phyloP scores from a whole-genome alignment of 2,888 invertebrate genomes.

The Salpingus planirostris region DNA sequence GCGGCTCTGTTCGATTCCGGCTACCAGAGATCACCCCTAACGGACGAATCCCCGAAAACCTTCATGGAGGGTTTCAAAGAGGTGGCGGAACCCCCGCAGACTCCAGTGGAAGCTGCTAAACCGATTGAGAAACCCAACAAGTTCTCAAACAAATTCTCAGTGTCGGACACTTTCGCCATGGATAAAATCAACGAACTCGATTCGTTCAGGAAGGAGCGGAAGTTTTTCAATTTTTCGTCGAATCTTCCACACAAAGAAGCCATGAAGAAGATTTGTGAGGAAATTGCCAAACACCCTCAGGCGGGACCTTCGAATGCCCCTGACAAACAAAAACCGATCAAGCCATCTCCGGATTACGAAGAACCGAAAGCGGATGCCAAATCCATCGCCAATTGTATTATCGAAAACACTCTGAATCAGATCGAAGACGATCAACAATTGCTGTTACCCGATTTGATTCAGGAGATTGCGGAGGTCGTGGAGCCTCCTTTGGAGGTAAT shows the following conservation, averaged over 20 bases:
- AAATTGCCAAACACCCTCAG: slow-evolving; percentile 10
- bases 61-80: too few species aligned
- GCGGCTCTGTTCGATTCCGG: slow-evolving; percentile 29
- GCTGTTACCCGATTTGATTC: slow-evolving; percentile 5
- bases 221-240: slow-evolving; percentile 7
- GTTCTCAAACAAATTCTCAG: slow-evolving; percentile 8
- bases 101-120: not conserved
- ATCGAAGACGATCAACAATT: too few species aligned
- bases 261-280: slow-evolving; percentile 12
- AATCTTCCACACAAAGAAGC: slow-evolving; percentile 8
- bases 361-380: slow-evolving; percentile 29
- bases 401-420: slow-evolving; percentile 30
- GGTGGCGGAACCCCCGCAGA: too few species aligned
- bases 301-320: slow-evolving; percentile 23
- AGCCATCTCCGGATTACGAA: slow-evolving; percentile 19
- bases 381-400: slow-evolving; percentile 30
- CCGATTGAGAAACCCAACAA: slow-evolving; percentile 11
- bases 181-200: slow-evolving; percentile 29
- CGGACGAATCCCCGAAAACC: slow-evolving; percentile 23
- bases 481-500: slow-evolving; percentile 1
- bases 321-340: slow-evolving; percentile 21
- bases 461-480: slow-evolving; percentile 6
- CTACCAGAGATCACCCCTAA: slow-evolving; percentile 30
- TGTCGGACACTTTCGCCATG: slow-evolving; percentile 7
- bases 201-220: slow-evolving; percentile 15